phyloP scores from a whole-genome alignment of 1,140 invertebrate species.

The Hyposmocoma kahamanoa region DNA sequence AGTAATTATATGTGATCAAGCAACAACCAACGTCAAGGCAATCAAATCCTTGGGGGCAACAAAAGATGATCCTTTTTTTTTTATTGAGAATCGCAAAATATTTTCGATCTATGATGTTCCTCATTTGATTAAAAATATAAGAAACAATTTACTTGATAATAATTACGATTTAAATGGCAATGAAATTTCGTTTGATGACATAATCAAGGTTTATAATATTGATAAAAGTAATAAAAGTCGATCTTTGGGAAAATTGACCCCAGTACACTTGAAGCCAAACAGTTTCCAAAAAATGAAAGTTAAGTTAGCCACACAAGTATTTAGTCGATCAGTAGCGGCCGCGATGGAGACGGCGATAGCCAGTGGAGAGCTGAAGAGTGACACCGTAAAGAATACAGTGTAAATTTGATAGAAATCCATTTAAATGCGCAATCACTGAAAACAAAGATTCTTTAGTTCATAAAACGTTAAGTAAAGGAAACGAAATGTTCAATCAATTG shows the following conservation, averaged over 20 bases:
- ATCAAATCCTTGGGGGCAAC: constrained; percentile 8
- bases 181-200: constrained; percentile 12
- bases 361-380: constrained; percentile 18
- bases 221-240: constrained; percentile 19
- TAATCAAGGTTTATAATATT: constrained; percentile 12
- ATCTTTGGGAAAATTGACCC: constrained; percentile 23
- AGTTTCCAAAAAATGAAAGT: constrained; percentile 37
- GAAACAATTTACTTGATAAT: constrained; percentile 12
- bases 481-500: constrained; percentile 6
- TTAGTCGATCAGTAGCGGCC: constrained; percentile 23
- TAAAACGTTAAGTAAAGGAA: constrained; percentile 7
- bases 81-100: constrained; percentile 12
- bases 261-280: constrained; percentile 30
- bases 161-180: constrained; percentile 8
- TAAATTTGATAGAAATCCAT: constrained; percentile 11
- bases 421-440: constrained; percentile 10
- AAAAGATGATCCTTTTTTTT: constrained; percentile 12
- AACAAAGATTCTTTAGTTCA: constrained; percentile 11
- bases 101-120: constrained; percentile 11
- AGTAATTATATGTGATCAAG: constrained; percentile 9
- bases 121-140: constrained; percentile 17
- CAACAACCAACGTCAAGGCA: constrained; percentile 8
- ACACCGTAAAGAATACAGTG: constrained; percentile 13
- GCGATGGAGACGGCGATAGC: constrained; percentile 22
- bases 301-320: constrained; percentile 28